These are phyloP conservation scores for Achlya flavicornis DNA, from an alignment of 2,888 invertebrate genomes.

Conservation along the genomic window DNA sequence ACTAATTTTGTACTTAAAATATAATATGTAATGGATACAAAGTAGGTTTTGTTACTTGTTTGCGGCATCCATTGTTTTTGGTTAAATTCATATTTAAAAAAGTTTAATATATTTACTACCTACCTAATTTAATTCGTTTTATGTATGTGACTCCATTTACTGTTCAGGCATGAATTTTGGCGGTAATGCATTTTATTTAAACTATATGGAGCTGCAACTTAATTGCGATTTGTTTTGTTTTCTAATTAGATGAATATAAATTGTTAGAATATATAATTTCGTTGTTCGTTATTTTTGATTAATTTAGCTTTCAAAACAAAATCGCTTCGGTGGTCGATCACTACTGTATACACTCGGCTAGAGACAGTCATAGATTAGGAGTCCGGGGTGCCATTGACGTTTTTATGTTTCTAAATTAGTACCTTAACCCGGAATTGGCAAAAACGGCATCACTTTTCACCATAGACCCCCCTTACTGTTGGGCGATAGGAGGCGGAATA, in stretches of 20 bases:
- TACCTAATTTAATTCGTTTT: background rate
- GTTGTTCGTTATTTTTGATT: constrained; percentile 1
- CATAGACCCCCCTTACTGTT: too few relatives aligned
- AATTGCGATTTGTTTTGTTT: constrained; percentile 7
- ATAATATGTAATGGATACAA: constrained; percentile 16
- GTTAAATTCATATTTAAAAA: background rate
- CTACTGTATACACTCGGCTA: too few relatives aligned
- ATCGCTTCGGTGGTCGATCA: too few relatives aligned
- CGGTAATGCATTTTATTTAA: background rate
- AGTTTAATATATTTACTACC: background rate
- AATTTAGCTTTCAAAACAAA: background rate
- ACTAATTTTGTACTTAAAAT: constrained; percentile 36
- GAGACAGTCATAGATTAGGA: too few relatives aligned
- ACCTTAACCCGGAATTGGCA: too few relatives aligned
- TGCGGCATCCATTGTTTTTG: constrained; percentile 18
- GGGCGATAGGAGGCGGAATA: too few relatives aligned
- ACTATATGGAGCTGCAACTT: background rate
- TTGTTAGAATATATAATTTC: background rate
- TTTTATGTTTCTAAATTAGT: too few relatives aligned
- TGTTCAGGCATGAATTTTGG: background rate
- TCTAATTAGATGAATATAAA: constrained; percentile 8
- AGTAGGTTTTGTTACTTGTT: constrained; percentile 19
- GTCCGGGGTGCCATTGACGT: too few relatives aligned
- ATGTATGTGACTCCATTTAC: background rate
- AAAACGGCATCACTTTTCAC: too few relatives aligned